Base-by-base conservation (phyloP, 2,113 vertebrate species). In the Mormoops blainvillei region DNA sequence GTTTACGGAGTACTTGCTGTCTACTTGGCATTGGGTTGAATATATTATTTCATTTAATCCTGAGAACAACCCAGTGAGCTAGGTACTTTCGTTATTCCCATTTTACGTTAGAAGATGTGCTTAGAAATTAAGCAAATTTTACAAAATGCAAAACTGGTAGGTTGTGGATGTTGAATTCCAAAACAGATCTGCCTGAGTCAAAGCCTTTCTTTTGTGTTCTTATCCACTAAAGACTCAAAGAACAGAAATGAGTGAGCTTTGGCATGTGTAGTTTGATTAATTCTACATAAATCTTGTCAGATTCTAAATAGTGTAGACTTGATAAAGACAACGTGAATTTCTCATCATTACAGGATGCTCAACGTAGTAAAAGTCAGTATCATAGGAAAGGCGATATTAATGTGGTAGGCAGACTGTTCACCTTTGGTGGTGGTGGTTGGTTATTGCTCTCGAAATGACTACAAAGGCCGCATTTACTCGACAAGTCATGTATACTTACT, bases 401-500 rank as follows among this genome's bases (percentile, higher is more conserved):
- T 18, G 2, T 38, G n/a, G 38, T 33, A 58, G n/a, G 43, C 56
- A 68, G 78, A 7, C 24, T 71, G 2, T 63, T 2, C 76, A 3
- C 50, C 33, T 78, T 84, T 26, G 20, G 20, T 45, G 5, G 58
- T 12, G 45, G 48, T 73, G 38, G 43, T 65, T 96, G 78, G 86
- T 77, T 41, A 54, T 86, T 96, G 41, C 65, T 71, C 14, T 84
- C 19, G 87, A 52, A 90, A 16, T 43, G 48, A 82, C 74, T 56
- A 95, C 93, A 95, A 71, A 94, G 92, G 87, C 58, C 48, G 92
- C 89, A 77, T 96, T 95, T 91, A 82, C 56, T 86, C 28, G 80
- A 50, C 95, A 58, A 38, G 54, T 38, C 18, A 1, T 56, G 81
- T 83, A 5, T 87, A 74, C 28, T 87, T 41, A 54, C 45, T 76